phyloP scores from a whole-genome alignment of 2,797 vertebrate genomes.

The Antennarius maculatus region DNA sequence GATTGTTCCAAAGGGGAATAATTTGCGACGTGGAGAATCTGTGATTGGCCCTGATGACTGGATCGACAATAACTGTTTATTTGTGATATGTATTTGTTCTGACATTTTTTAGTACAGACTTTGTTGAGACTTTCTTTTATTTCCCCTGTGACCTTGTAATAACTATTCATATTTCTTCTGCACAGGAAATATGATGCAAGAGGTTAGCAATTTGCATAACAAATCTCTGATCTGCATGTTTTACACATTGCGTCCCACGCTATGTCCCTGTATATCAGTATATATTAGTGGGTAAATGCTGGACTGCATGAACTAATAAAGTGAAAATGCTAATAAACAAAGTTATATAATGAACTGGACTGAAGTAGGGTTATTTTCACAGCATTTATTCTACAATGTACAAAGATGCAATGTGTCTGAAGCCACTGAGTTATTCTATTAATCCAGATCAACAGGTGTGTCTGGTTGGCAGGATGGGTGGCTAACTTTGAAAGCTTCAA shows the following conservation, averaged over 20 bases:
- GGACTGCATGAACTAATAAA: neutral
- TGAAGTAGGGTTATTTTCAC: neutral
- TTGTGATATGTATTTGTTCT: slow-evolving; percentile 11
- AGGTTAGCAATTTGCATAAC: slow-evolving; percentile 50
- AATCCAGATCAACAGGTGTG: slow-evolving; percentile 85
- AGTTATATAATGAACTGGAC: slow-evolving; percentile 32
- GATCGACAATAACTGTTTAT: neutral
- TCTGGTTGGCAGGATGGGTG: slow-evolving; percentile 92
- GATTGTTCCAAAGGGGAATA: neutral
- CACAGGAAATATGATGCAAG: neutral
- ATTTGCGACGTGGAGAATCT: neutral
- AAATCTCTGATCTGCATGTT: slow-evolving; percentile 54
- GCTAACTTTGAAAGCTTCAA: slow-evolving; percentile 90
- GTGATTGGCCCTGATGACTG: neutral
- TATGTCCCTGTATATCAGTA: neutral
- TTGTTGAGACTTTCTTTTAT: neutral
- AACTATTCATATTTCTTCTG: neutral
- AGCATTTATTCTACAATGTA: slow-evolving; percentile 46
- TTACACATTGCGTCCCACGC: slow-evolving; percentile 9
- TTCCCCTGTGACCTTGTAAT: neutral
- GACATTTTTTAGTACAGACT: neutral
- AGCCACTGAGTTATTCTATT: slow-evolving; percentile 61
- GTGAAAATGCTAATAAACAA: slow-evolving; percentile 46
- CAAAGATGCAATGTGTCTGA: neutral
- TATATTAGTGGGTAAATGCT: slow-evolving; percentile 5